Conservation (phyloP, 2,888 invertebrate genomes). For the Pomacea canaliculata region DNA sequence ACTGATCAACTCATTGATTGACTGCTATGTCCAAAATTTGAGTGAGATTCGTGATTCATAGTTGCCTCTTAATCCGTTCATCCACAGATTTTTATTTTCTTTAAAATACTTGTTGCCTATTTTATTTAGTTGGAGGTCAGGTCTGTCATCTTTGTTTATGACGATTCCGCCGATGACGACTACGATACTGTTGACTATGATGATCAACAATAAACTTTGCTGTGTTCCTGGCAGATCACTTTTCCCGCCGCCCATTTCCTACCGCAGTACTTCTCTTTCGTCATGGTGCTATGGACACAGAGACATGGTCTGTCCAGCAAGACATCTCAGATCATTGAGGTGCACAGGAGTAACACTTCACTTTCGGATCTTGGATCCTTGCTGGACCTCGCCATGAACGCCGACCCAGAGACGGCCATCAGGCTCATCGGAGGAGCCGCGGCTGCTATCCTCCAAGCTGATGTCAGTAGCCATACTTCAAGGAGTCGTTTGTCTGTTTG, state of each 20-base stretch:
- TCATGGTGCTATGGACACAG: slow-evolving; percentile 54
- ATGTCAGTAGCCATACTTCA: slow-evolving; percentile 21
- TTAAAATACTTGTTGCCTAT: no score
- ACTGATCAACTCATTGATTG: no score
- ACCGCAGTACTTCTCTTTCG: slow-evolving; percentile 47
- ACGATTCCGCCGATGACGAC: slow-evolving; percentile 4
- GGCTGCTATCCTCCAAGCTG: slow-evolving; percentile 37
- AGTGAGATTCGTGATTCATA: no score
- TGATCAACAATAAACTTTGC: not conserved
- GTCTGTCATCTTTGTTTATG: not conserved
- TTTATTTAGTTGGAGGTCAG: no score
- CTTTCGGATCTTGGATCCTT: slow-evolving; percentile 39
- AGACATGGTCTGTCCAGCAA: slow-evolving; percentile 41
- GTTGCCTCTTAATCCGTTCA: no score
- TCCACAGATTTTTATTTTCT: no score
- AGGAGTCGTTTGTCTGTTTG: no score
- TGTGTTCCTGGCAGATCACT: slow-evolving; percentile 22
- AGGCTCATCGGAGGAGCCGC: slow-evolving; percentile 40
- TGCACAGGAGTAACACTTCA: slow-evolving; percentile 40
- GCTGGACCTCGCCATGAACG: slow-evolving; percentile 39
- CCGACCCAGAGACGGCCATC: slow-evolving; percentile 43
- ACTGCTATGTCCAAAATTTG: no score
- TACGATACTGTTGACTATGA: not conserved
- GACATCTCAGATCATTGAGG: slow-evolving; percentile 39
- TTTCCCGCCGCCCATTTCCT: slow-evolving; percentile 53